Evolutionary conservation across 2,797 vertebrate genomes (phyloP), one percentile per base, ranked within the genome.

Genomic region (Pyrocephalus nanus): DNA sequence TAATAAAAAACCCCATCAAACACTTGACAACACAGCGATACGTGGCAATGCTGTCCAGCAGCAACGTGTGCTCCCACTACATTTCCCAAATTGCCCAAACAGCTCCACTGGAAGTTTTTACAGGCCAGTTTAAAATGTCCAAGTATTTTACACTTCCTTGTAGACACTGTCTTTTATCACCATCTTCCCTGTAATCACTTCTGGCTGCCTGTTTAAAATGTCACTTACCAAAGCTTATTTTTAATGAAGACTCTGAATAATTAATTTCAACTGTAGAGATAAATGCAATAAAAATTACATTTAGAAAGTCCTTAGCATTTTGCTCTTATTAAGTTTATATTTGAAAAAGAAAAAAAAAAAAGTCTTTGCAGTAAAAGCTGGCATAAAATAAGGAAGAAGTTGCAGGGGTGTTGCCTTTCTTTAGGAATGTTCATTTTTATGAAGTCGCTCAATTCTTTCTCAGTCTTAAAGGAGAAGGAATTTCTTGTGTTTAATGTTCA

Each of bases 211-310:
- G 34, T 71, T 95, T 71, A 47, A 96, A 97, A 95, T 75, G 70
- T 92, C 95, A 95, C 89, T 96, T 93, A 95, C 90, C 73, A 86
- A 96, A 96, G 86, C 90, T 96, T 74, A 50, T 94, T 95, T 96
- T 96, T 96, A 97, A 97, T 95, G 96, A 96, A 66, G 32, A 34
- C 69, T 75, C 66, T 12, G 86, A 96, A 81, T 95, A 96, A 96
- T 95, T 96, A 96, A 96, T 86, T 94, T 78, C 91, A 95, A 80
- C 90, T 88, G 77, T 14, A 82, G 78, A 97, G 94, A 96, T 95
- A 96, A 96, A 96, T 76, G 91, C 73, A 95, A 94, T 95, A 96
- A 96, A 96, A 97, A 95, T 93, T 93, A 91, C 78, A 92, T 92
- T 96, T 89, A 85, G 43, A 62, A 92, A 96, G 83, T 95, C 83